Conservation (phyloP, 2,888 invertebrate genomes). For the Xestia sexstrigata region DNA sequence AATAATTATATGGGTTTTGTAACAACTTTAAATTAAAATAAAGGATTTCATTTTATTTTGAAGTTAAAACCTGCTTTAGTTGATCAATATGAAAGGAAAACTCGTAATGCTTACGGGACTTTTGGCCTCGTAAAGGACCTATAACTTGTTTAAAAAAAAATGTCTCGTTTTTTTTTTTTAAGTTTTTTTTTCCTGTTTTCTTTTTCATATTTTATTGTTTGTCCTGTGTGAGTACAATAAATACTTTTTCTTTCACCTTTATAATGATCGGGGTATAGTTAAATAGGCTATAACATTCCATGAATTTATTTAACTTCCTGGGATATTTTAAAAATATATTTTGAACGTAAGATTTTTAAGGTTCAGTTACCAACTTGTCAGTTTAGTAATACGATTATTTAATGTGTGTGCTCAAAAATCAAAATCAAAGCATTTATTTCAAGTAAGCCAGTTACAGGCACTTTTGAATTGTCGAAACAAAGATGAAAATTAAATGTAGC, state of each 20-base stretch:
- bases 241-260: not conserved
- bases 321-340: not conserved
- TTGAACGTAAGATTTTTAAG: not conserved
- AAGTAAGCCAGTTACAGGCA: no score
- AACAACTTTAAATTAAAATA: not conserved
- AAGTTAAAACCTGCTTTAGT: not conserved
- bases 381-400: not conserved
- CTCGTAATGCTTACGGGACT: not conserved
- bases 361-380: not conserved
- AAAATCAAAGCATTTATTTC: no score
- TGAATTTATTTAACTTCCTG: not conserved
- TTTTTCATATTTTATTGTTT: not conserved
- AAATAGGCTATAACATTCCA: not conserved
- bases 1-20: constrained; percentile 8
- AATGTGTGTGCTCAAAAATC: not conserved
- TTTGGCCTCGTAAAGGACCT: not conserved
- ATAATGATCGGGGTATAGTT: not conserved
- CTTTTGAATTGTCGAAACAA: no score
- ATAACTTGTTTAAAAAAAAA: not conserved
- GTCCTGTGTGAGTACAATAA: not conserved
- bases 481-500: no score
- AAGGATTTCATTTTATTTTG: not conserved
- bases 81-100: not conserved
- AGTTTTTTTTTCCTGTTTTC: not conserved
- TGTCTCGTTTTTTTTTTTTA: not conserved